Percentiles rank a stretch among this genome's conserved stretches.
Evolutionary conservation across 2,113 vertebrate species (phyloP).

Genomic region (Phodopus roborovskii): DNA sequence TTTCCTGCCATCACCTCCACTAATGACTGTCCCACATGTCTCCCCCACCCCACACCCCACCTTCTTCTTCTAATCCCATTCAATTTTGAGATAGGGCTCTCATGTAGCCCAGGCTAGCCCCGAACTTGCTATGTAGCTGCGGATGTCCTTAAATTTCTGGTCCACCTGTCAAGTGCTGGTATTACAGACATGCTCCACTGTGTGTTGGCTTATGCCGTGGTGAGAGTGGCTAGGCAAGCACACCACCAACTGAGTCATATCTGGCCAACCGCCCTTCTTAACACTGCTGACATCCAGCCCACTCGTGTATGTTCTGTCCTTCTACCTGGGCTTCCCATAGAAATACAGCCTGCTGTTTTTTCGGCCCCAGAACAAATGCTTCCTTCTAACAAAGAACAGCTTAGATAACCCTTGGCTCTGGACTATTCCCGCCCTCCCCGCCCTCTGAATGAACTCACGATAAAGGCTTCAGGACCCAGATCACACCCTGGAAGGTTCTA

Average conservation of each 20-base stretch:
- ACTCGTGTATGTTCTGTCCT: accelerated
- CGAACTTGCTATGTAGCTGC: not conserved
- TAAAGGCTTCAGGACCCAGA: not conserved
- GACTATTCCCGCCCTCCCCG: not conserved
- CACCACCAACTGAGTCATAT: not conserved
- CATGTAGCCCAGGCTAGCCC: not conserved
- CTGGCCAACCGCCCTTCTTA: not conserved
- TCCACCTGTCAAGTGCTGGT: not conserved
- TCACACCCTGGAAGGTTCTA: not conserved
- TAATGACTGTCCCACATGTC: not conserved
- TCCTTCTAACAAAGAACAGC: accelerated
- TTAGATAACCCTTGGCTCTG: not conserved
- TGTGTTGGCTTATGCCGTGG: no score
- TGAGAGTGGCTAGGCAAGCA: not conserved
- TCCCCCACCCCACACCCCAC: accelerated
- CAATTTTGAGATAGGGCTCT: not conserved
- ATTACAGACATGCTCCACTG: not conserved
- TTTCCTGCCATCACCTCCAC: not conserved
- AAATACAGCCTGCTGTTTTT: not conserved
- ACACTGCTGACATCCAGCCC: not conserved
- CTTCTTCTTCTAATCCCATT: no score
- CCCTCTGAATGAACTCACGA: not conserved
- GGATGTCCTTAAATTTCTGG: not conserved
- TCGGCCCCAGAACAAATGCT: not conserved
- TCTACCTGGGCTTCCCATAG: not conserved